phyloP scores from a whole-genome alignment of 2,797 vertebrate species.

The Coranthus polyacanthus region DNA sequence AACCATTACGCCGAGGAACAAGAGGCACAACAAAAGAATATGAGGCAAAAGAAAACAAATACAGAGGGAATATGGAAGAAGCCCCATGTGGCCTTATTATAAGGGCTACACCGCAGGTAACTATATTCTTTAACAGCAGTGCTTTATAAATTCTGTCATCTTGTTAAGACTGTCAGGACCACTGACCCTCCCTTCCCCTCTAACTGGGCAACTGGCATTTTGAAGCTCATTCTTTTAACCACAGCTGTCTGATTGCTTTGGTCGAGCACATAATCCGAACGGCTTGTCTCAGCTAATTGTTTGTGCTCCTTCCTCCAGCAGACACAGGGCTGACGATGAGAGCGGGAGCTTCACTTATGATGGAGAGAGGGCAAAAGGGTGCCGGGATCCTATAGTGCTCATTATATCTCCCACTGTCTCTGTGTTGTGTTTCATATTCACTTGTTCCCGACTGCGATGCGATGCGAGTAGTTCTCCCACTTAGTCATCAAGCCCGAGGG shows the following conservation, averaged over 20 bases:
- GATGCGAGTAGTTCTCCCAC: constrained; percentile 62
- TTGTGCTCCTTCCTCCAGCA: constrained; percentile 77
- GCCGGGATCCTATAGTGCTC: constrained; percentile 75
- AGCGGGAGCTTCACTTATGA: constrained; percentile 71
- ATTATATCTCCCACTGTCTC: constrained; percentile 80
- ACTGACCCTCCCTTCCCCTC: constrained; percentile 88
- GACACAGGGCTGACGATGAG: constrained; percentile 67
- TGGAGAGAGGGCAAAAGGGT: constrained; percentile 77
- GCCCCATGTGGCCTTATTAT: constrained; percentile 94
- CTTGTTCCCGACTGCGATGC: constrained; percentile 53
- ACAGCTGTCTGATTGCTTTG: constrained; percentile 78
- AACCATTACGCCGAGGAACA: constrained; percentile 81
- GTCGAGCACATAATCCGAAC: constrained; percentile 80
- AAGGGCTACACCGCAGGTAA: constrained; percentile 90
- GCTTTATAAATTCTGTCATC: constrained; percentile 93
- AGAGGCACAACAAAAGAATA: constrained; percentile 85
- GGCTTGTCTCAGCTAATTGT: constrained; percentile 84
- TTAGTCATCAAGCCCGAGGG: constrained; percentile 68
- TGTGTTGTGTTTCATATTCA: constrained; percentile 75
- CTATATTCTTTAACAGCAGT: constrained; percentile 84
- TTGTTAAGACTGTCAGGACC: constrained; percentile 90
- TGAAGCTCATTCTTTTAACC: constrained; percentile 78
- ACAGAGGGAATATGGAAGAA: constrained; percentile 84
- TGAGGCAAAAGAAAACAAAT: constrained; percentile 85
- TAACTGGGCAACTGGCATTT: constrained; percentile 84